Base-by-base conservation (phyloP, 2,888 invertebrate species). In the Nectonema munidae region DNA sequence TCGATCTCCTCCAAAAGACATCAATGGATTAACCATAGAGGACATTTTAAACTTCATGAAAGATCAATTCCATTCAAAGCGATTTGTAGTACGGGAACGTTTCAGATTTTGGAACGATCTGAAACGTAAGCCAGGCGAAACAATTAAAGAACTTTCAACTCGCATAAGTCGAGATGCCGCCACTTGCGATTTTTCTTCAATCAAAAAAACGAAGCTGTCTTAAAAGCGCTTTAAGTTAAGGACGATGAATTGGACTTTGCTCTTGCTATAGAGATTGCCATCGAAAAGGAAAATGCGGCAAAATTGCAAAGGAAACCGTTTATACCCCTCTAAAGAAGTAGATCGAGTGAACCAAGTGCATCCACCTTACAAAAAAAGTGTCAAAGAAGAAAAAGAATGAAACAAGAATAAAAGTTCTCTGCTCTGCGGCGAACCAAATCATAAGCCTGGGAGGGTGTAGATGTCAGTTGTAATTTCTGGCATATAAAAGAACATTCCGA, bases 261-360 rank as follows among this genome's bases (percentile, higher is more conserved):
- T 20, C 17, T 19, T 14, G 42, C 42, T 19, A 29, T 45, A 17
- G 19, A 44, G 19, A 29, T 45, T 11, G 44, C 44, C 15, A 21
- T 38, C 30, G 44, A 45, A 28, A 44, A 42, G 9, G 44, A 43
- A 25, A 43, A 43, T 19, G 44, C 44, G 4, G 44, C 44, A 3
- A 42, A 33, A 42, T 43, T 16, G 43, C 42, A n/a, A 44, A 44
- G 37, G 43, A 43, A 11, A 43, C 44, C 3, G 43, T 44, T 13
- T 25, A 44, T 13, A n/a, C n/a, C n/a, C n/a, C n/a, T n/a, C n/a
- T n/a, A n/a, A n/a, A n/a, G n/a, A n/a, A n/a, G n/a, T n/a, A n/a
- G n/a, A n/a, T n/a, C n/a, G n/a, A n/a, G n/a, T n/a, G n/a, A n/a
- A n/a, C n/a, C n/a, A n/a, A n/a, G n/a, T n/a, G n/a, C n/a, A n/a